phyloP scores from a whole-genome alignment of 1,140 invertebrate genomes.

The Drosophila neocordata region DNA sequence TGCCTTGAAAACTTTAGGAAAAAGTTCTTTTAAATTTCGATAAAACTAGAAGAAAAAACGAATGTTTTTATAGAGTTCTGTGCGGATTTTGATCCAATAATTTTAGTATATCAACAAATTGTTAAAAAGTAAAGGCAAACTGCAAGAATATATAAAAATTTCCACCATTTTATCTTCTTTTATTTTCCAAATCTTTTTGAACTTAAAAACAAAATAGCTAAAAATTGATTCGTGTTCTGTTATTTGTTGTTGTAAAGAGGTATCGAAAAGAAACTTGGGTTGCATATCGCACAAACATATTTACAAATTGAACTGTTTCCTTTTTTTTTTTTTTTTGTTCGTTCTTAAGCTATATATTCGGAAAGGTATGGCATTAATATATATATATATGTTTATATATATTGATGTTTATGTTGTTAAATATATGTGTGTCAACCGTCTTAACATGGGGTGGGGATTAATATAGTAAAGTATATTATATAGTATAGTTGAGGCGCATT shows the following conservation, averaged over 20 bases:
- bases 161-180: too few species aligned
- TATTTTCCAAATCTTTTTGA: too few species aligned
- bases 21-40: too few species aligned
- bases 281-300: slow-evolving; percentile 81
- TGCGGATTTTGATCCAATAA: too few species aligned
- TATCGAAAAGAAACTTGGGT: slow-evolving; percentile 58
- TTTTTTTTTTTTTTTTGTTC: slow-evolving; percentile 21
- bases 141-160: too few species aligned
- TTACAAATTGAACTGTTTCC: slow-evolving; percentile 64
- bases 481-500: slow-evolving; percentile 49
- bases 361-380: slow-evolving; percentile 25
- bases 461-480: slow-evolving; percentile 34
- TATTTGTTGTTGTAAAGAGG: slow-evolving; percentile 39
- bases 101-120: too few species aligned
- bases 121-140: too few species aligned
- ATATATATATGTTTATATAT: slow-evolving; percentile 35
- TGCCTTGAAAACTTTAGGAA: too few species aligned
- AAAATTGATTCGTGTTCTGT: slow-evolving; percentile 26
- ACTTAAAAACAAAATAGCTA: too few species aligned
- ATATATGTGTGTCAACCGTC: slow-evolving; percentile 34
- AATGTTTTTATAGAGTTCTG: too few species aligned
- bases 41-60: too few species aligned
- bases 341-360: slow-evolving; percentile 56
- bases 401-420: slow-evolving; percentile 39
- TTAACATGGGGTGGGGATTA: slow-evolving; percentile 45